These are phyloP conservation scores for Agapetus fuscipes DNA, from an alignment of 2,888 invertebrate species.

Conservation along the genomic window DNA sequence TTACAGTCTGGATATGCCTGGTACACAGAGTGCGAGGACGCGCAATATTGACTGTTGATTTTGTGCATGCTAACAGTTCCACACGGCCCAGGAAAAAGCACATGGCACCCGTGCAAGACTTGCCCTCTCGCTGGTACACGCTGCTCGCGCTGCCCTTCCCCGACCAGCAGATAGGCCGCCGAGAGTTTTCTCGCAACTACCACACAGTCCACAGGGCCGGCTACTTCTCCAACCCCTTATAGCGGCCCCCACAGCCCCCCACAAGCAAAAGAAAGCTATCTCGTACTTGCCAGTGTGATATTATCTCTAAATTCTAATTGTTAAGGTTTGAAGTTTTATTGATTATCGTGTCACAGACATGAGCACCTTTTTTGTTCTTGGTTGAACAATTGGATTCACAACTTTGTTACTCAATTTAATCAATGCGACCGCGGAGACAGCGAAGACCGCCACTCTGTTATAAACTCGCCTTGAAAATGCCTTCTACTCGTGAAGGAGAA, in stretches of 20 bases:
- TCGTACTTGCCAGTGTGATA: slow-evolving; percentile 17
- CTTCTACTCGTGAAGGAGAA: too few species aligned
- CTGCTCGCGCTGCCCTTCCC: slow-evolving; percentile 86
- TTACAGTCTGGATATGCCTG: too few species aligned
- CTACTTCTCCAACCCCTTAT: slow-evolving; percentile 79
- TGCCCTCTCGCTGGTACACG: slow-evolving; percentile 82
- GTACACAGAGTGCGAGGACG: too few species aligned
- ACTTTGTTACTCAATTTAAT: too few species aligned
- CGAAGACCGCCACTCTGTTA: too few species aligned
- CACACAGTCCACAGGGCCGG: slow-evolving; percentile 67
- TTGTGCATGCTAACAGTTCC: slow-evolving; percentile 19
- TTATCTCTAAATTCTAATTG: slow-evolving; percentile 17
- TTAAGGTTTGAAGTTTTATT: slow-evolving; percentile 20
- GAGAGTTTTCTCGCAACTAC: slow-evolving; percentile 70
- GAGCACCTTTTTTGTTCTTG: too few species aligned
- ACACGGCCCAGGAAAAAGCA: slow-evolving; percentile 23
- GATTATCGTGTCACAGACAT: too few species aligned
- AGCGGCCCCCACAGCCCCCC: slow-evolving; percentile 36
- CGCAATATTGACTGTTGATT: slow-evolving; percentile 11
- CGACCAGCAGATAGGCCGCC: slow-evolving; percentile 83
- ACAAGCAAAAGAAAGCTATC: slow-evolving; percentile 4
- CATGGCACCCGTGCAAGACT: slow-evolving; percentile 41
- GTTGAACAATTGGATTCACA: too few species aligned
- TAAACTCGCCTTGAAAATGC: too few species aligned
- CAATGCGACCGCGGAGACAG: too few species aligned